Conservation (phyloP, 2,888 invertebrate species). For the Iselma pallidipennis region DNA sequence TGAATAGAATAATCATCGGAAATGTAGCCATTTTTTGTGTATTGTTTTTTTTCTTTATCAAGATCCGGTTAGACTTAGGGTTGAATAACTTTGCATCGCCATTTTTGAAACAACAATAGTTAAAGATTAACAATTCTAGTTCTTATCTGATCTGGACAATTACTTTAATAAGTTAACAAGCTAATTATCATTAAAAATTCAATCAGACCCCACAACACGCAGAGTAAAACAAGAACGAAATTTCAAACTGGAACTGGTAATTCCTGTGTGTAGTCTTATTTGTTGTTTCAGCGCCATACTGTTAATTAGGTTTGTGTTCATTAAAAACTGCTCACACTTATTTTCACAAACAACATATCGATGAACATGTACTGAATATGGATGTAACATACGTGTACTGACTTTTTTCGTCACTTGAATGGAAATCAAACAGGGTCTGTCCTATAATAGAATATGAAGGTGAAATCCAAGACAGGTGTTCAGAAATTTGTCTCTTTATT, state of each 20-base stretch:
- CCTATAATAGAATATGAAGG: not conserved
- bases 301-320: not conserved
- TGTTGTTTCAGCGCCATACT: not conserved
- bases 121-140: not conserved
- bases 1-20: not conserved
- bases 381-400: not conserved
- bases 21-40: not conserved
- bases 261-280: slow-evolving; percentile 1
- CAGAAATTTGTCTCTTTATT: not conserved
- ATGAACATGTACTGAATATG: not conserved
- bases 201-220: not conserved
- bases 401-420: not conserved
- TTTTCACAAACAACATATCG: not conserved
- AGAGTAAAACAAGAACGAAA: not conserved
- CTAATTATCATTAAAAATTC: not conserved
- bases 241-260: not conserved
- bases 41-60: too few species aligned
- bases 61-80: too few species aligned
- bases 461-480: not conserved
- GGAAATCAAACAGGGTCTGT: too few species aligned
- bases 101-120: not conserved
- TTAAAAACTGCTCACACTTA: slow-evolving; percentile 1
- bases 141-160: not conserved
- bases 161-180: slow-evolving; percentile 1
- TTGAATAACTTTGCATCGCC: not conserved